phyloP scores from a whole-genome alignment of 2,888 invertebrate genomes.

The Eupithecia inturbata region DNA sequence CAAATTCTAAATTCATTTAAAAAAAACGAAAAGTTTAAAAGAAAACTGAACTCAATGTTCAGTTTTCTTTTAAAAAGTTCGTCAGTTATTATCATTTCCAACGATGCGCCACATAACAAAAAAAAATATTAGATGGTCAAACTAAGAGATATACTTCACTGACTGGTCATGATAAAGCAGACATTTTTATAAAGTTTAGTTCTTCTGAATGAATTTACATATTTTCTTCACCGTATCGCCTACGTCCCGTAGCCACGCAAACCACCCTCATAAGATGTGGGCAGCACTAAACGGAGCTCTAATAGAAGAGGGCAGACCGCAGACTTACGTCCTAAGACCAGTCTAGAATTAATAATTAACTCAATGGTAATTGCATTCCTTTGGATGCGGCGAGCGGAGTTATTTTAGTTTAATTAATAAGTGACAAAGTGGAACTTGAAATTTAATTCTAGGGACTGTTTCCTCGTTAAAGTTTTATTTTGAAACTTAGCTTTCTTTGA shows the following conservation, averaged over 20 bases:
- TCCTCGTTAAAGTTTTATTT: constrained; percentile 9
- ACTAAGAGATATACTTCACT: too few relatives aligned
- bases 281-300: constrained; percentile 47
- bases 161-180: too few relatives aligned
- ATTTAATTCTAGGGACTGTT: constrained; percentile 3
- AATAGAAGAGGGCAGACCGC: constrained; percentile 68
- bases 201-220: too few relatives aligned
- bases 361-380: constrained; percentile 79
- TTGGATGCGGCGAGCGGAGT: constrained; percentile 63
- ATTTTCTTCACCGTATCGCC: too few relatives aligned
- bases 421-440: constrained; percentile 27
- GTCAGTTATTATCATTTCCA: too few relatives aligned
- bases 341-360: constrained; percentile 83
- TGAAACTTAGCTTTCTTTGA: background rate
- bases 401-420: constrained; percentile 62
- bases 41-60: too few relatives aligned
- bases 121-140: too few relatives aligned
- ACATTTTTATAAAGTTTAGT: too few relatives aligned
- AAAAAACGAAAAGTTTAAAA: too few relatives aligned
- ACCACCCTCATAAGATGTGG: constrained; percentile 37
- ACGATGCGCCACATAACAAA: too few relatives aligned
- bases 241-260: constrained; percentile 18
- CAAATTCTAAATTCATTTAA: too few relatives aligned
- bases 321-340: constrained; percentile 78
- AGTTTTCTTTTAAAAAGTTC: too few relatives aligned